phyloP scores from a whole-genome alignment of 2,113 vertebrate species.

The Micronycteris hirsuta region DNA sequence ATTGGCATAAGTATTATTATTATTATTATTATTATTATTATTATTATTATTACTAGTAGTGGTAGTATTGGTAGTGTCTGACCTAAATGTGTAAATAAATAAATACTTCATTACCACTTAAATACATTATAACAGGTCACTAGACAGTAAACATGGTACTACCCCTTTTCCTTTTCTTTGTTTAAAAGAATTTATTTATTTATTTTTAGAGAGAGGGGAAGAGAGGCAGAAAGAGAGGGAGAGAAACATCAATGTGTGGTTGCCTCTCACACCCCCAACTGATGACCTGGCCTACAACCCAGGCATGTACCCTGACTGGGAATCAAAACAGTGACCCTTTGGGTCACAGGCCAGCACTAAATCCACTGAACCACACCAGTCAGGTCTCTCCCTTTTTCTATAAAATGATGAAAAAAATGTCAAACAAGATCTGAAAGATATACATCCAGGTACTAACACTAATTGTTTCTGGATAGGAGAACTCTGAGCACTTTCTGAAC shows the following conservation, averaged over 20 bases:
- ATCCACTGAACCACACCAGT: too few species aligned
- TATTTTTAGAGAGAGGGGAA: too few species aligned
- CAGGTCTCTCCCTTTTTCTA: neutral
- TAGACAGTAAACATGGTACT: neutral
- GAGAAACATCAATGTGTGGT: too few species aligned
- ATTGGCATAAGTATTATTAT: neutral
- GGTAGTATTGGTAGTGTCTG: neutral
- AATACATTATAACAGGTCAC: neutral
- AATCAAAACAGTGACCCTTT: too few species aligned
- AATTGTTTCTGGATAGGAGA: neutral
- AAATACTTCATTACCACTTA: neutral
- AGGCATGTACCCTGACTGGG: too few species aligned
- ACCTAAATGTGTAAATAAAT: neutral
- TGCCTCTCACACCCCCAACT: too few species aligned
- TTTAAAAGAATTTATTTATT: too few species aligned
- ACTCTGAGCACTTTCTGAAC: neutral
- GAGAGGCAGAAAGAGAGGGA: too few species aligned
- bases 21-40: neutral
- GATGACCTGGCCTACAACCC: too few species aligned
- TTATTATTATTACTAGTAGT: neutral
- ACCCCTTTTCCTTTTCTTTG: too few species aligned
- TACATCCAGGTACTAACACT: neutral
- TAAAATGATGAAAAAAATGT: constrained; percentile 4
- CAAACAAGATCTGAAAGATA: neutral
- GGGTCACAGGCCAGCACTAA: too few species aligned